phyloP scores from a whole-genome alignment of 1,140 invertebrate species.

The Papilio helenus region DNA sequence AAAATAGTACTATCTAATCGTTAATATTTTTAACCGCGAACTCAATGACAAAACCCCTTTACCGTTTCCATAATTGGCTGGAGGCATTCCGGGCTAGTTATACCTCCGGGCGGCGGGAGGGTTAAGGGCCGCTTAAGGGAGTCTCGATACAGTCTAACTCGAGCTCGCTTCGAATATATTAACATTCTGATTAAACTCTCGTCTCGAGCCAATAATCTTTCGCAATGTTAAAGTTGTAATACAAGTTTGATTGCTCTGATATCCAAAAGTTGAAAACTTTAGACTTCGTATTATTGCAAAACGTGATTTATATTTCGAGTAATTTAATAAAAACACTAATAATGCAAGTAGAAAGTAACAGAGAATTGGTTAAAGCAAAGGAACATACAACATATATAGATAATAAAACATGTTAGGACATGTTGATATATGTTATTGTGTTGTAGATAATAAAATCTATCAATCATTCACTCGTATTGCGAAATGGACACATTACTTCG shows the following conservation, averaged over 20 bases:
- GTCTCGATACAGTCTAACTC: slow-evolving; percentile 7
- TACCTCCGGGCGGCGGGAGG: background rate
- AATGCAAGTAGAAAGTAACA: too few species aligned
- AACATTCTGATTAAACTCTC: slow-evolving; percentile 23
- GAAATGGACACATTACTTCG: background rate
- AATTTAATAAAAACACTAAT: too few species aligned
- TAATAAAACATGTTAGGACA: too few species aligned
- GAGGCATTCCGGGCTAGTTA: slow-evolving; percentile 7
- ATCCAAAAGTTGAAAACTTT: background rate
- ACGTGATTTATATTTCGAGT: background rate
- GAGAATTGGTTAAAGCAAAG: too few species aligned
- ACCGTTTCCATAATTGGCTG: background rate
- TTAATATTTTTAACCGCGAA: background rate
- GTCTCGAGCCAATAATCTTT: background rate
- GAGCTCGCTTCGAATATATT: slow-evolving; percentile 31
- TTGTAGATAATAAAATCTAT: background rate
- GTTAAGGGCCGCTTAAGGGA: slow-evolving; percentile 22
- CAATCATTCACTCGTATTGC: background rate
- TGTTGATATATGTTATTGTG: background rate
- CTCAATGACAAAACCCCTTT: background rate
- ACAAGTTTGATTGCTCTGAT: background rate
- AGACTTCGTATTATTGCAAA: background rate
- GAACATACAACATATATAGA: too few species aligned
- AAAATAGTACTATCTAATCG: background rate
- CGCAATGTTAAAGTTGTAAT: background rate